Percentiles rank a stretch among this genome's conserved stretches.
These are phyloP conservation scores for Harpalus rubripes DNA, from an alignment of 2,888 invertebrate species.

Conservation along the genomic window DNA sequence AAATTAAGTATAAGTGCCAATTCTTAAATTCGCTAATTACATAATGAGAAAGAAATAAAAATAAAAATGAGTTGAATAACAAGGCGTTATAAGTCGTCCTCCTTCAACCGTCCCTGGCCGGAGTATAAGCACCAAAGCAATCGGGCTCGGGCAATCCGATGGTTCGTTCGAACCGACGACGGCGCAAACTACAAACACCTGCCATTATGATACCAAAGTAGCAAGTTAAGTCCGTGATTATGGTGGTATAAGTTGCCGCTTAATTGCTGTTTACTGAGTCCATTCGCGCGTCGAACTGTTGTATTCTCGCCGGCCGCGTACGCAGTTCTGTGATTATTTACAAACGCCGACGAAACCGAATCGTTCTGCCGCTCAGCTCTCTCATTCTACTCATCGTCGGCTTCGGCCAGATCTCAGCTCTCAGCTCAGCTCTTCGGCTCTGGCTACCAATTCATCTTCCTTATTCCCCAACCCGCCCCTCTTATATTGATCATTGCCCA, in stretches of 20 bases:
- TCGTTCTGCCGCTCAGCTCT: conserved; percentile 68
- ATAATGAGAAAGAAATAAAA: conserved; percentile 25
- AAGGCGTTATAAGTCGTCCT: conserved; percentile 30
- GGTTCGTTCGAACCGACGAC: conserved; percentile 41
- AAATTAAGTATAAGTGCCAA: conserved; percentile 16
- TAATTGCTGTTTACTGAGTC: conserved; percentile 78
- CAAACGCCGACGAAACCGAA: conserved; percentile 74
- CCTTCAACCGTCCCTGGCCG: conserved; percentile 24
- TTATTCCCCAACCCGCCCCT: conserved; percentile 12
- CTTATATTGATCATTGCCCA: conserved; percentile 9
- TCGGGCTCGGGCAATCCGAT: conserved; percentile 12
- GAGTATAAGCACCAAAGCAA: not conserved
- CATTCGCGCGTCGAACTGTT: conserved; percentile 77
- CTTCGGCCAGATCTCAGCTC: conserved; percentile 75
- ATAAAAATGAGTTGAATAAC: conserved; percentile 20
- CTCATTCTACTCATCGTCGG: conserved; percentile 69
- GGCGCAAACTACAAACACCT: conserved; percentile 68
- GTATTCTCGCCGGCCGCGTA: conserved; percentile 70
- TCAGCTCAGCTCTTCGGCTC: conserved; percentile 68
- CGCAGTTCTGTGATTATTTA: conserved; percentile 77
- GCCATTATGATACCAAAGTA: conserved; percentile 77
- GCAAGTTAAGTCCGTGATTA: conserved; percentile 77
- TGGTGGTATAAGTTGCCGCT: conserved; percentile 77
- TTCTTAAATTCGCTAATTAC: conserved; percentile 12
- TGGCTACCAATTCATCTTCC: conserved; percentile 5